Base-by-base conservation (phyloP, 2,113 vertebrate species). In the Andinoacara biseriatus region DNA sequence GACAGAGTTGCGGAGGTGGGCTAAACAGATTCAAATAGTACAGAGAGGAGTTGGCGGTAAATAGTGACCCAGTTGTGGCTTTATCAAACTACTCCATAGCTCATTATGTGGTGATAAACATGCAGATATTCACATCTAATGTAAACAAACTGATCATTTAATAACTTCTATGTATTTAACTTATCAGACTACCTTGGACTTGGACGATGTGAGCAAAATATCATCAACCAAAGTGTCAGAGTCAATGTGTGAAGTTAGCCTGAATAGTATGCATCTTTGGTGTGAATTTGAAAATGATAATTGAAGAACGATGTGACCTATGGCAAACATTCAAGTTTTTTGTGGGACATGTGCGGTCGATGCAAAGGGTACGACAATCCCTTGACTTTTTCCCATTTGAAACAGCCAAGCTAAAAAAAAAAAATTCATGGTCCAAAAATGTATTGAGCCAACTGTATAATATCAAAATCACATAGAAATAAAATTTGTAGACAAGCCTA, bases 1-100 rank as follows among this genome's bases (percentile, higher is more conserved):
- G 90, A 83, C 81, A 94, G 63, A 9, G 20, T 56, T 10, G 26
- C 14, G 4, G 49, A 46, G 14, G 74, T 56, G n/a, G 7, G n/a
- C 6, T 10, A 43, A 46, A 75, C 7, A 26, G 20, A 76, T 74
- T 86, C 5, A 61, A 83, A 81, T 5, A 46, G 8, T 52, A 72
- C 40, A 61, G 35, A 8, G 7, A 57, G 5, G 10, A 7, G 29
- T 13, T 26, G 10, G 17, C 10, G 29, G 65, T 24, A 17, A 43
- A 58, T 46, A 11, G 5, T 3, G 26, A 58, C 52, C 58, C 3
- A 17, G 7, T 74, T 18, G 14, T 26, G 29, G 26, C 18, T 11
- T 7, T 38, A 29, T 54, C 1, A 57, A 35, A 33, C 22, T 26
- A 80, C 7, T 33, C 43, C 5, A 29, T 15, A 76, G 29, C 20